Evolutionary conservation across 2,113 vertebrate genomes (phyloP), one percentile per base, ranked within the genome.

Genomic region (Thalassoma bifasciatum): DNA sequence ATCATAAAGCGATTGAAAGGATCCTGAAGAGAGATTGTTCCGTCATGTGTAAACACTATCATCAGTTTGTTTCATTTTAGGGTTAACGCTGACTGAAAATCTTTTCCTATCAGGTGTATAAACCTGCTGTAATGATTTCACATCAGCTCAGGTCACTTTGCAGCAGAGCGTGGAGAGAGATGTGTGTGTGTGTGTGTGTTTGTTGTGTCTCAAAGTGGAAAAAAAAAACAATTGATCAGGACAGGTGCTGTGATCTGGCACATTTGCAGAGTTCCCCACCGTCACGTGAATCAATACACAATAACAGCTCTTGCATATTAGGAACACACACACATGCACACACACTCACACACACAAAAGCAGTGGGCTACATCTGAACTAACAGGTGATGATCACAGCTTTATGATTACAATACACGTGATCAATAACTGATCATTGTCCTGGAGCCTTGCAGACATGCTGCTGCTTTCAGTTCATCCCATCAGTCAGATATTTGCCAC

Each of bases 401-500:
- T 72, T 54, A 77, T 66, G 38, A 79, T 72, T 50, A 72, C 59
- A 76, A 78, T 74, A 60, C 37, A 34, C 50, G 12, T 19, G 61
- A 85, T 88, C 70, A 26, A 84, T 90, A 82, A 57, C 36, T 9
- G 69, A 86, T 88, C 78, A 61, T 77, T 80, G 81, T 77, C 66
- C 66, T 81, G 62, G 52, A 67, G 85, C 78, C 82, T 66, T 0
- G 61, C 82, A 68, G 85, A 75, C 73, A 80, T 66, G 52, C 77
- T 44, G 69, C 67, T 71, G 72, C 57, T 75, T 78, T 72, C 50
- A 52, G 14, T 77, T 60, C 40, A 77, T 75, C 73, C 68, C 71
- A 88, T 86, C 72, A 80, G 80, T 87, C 87, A 82, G 75, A 76
- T 82, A 82, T 76, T 83, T 75, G 87, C 90, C 86, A 84, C 36